These are phyloP conservation scores for Ophraella communa DNA, from an alignment of 2,888 invertebrate genomes.

Conservation along the genomic window DNA sequence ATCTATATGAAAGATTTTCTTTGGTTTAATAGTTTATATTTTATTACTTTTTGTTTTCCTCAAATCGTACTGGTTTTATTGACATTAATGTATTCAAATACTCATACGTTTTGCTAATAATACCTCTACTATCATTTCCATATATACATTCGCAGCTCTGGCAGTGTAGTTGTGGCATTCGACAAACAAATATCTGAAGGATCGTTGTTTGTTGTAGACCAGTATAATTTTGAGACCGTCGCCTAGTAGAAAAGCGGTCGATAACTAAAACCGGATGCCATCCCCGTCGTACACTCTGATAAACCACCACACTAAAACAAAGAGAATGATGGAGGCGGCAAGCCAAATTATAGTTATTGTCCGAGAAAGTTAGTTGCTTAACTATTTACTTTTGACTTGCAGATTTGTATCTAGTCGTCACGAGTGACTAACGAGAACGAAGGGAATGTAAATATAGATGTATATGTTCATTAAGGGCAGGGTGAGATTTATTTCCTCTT, in stretches of 20 bases:
- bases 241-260: neutral
- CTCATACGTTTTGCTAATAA: neutral
- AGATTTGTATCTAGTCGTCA: constrained; percentile 25
- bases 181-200: neutral
- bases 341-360: constrained; percentile 34
- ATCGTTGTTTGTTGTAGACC: constrained; percentile 6
- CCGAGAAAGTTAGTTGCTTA: constrained; percentile 22
- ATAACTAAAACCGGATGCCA: constrained; percentile 13
- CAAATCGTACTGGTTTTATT: too few relatives aligned
- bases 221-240: constrained; percentile 1
- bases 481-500: constrained; percentile 2
- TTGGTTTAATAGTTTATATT: too few relatives aligned
- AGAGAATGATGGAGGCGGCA: constrained; percentile 26
- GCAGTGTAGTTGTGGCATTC: too few relatives aligned
- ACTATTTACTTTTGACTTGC: constrained; percentile 23
- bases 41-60: too few relatives aligned
- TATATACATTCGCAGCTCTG: neutral
- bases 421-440: constrained; percentile 23
- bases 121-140: neutral
- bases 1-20: too few relatives aligned
- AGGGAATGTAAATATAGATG: constrained; percentile 10
- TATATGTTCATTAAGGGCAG: neutral
- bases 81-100: too few relatives aligned
- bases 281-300: constrained; percentile 11
- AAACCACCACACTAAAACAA: constrained; percentile 25